phyloP scores from a whole-genome alignment of 2,113 vertebrate species.

The Scophthalmus maximus region DNA sequence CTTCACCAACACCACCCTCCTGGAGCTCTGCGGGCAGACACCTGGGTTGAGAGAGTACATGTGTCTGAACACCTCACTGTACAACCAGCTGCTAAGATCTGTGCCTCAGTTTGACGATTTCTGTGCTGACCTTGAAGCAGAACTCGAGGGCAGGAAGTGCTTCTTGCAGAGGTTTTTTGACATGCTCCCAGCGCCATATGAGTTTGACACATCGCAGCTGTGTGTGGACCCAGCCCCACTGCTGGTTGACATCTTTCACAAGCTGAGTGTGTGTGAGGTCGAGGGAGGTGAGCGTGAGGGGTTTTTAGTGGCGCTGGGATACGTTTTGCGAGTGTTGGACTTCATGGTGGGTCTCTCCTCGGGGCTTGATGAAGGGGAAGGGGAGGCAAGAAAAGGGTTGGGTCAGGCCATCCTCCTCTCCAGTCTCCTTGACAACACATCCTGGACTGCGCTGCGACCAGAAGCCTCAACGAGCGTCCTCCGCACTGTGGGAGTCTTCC shows the following conservation, averaged over 20 bases:
- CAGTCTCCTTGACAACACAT: slow-evolving; percentile 89
- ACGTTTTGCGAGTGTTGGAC: slow-evolving; percentile 86
- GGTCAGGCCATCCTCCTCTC: slow-evolving; percentile 91
- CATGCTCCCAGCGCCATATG: slow-evolving; percentile 83
- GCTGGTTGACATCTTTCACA: slow-evolving; percentile 82
- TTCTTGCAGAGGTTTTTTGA: slow-evolving; percentile 87
- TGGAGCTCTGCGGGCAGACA: slow-evolving; percentile 74
- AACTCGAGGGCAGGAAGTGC: slow-evolving; percentile 78
- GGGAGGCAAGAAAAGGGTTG: slow-evolving; percentile 84
- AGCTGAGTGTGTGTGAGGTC: slow-evolving; percentile 83
- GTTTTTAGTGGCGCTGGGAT: slow-evolving; percentile 82
- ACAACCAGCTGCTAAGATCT: slow-evolving; percentile 68
- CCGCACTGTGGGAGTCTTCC: slow-evolving; percentile 85
- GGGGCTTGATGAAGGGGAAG: slow-evolving; percentile 81
- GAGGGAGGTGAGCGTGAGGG: slow-evolving; percentile 79
- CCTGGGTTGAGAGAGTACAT: slow-evolving; percentile 83
- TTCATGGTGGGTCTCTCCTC: slow-evolving; percentile 85
- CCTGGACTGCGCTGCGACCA: slow-evolving; percentile 84
- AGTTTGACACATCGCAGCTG: slow-evolving; percentile 84
- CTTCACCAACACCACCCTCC: slow-evolving; percentile 72
- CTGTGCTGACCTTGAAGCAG: slow-evolving; percentile 73
- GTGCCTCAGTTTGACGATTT: slow-evolving; percentile 76
- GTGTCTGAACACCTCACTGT: slow-evolving; percentile 84
- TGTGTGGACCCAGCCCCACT: slow-evolving; percentile 83
- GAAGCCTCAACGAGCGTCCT: slow-evolving; percentile 85